These are phyloP conservation scores for Lasius fuliginosus DNA, from an alignment of 2,888 invertebrate genomes.

Conservation along the genomic window DNA sequence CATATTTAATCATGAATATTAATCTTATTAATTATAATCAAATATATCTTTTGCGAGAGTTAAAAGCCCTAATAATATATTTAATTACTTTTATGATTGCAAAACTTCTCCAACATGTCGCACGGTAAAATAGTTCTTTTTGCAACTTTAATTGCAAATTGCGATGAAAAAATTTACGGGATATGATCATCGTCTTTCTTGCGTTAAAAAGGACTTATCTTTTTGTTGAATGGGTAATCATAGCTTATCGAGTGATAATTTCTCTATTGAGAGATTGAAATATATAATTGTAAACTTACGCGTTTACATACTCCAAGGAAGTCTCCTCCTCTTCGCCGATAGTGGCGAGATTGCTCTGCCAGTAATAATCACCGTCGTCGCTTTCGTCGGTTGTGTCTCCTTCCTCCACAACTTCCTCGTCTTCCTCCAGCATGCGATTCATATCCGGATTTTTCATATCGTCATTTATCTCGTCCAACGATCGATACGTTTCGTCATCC, in stretches of 20 bases:
- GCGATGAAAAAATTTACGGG: neutral
- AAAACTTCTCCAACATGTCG: neutral
- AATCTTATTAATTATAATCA: neutral
- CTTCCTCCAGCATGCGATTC: constrained; percentile 17
- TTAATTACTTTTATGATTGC: neutral
- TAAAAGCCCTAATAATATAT: neutral
- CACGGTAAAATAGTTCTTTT: neutral
- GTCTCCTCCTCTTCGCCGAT: constrained; percentile 91
- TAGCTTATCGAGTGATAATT: neutral
- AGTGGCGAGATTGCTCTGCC: constrained; percentile 88
- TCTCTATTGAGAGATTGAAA: neutral
- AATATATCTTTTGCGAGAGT: neutral
- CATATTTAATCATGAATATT: neutral
- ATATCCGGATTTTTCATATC: constrained; percentile 52
- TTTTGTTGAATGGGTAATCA: neutral
- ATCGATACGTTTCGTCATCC: constrained; percentile 72
- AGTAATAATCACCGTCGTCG: constrained; percentile 83
- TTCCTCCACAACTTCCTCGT: constrained; percentile 66
- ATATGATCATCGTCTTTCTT: neutral
- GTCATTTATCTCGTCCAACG: constrained; percentile 72
- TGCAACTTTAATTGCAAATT: neutral
- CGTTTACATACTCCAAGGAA: constrained; percentile 81
- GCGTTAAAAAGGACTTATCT: neutral
- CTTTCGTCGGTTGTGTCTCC: constrained; percentile 86
- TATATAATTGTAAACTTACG: constrained; percentile 75